A percentile compares a stretch with the other conserved stretches of the same genome.
Conservation (phyloP, 2,113 vertebrate genomes). For the Zosterops borbonicus region DNA sequence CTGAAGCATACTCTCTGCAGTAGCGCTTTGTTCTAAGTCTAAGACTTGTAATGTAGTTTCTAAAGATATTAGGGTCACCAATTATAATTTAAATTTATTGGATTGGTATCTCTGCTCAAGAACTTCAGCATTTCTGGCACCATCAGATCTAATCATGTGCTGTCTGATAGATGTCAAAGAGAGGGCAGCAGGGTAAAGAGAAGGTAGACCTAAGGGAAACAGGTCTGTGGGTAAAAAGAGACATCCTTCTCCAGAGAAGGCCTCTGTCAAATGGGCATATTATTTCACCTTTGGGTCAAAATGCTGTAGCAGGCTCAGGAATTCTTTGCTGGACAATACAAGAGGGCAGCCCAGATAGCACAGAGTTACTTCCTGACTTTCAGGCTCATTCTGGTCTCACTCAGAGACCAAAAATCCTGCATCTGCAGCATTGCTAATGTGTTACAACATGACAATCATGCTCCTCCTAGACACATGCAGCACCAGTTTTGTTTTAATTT, state of each 20-base stretch:
- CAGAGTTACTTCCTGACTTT: not conserved
- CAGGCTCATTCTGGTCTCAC: not conserved
- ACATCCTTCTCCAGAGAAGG: not conserved
- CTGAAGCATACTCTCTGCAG: not conserved
- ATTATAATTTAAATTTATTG: not conserved
- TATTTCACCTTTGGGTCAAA: not conserved
- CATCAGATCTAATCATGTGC: not conserved
- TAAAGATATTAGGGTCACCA: not conserved
- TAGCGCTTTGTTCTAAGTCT: not conserved
- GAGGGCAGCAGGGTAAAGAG: not conserved
- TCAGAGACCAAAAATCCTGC: rapidly evolving
- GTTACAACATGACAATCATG: not conserved
- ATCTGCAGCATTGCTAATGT: not conserved
- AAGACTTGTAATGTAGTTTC: not conserved
- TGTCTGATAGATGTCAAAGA: not conserved
- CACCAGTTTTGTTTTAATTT: not conserved
- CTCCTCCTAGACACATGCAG: rapidly evolving
- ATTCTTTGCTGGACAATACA: not conserved
- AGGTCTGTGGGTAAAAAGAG: not conserved
- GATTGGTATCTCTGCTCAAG: not conserved
- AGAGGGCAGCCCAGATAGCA: not conserved
- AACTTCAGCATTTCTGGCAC: not conserved
- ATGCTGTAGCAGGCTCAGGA: not conserved
- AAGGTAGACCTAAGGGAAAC: not conserved
- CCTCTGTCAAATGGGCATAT: not conserved